Base-by-base conservation (phyloP, 2,113 vertebrate genomes). In the Apus apus region DNA sequence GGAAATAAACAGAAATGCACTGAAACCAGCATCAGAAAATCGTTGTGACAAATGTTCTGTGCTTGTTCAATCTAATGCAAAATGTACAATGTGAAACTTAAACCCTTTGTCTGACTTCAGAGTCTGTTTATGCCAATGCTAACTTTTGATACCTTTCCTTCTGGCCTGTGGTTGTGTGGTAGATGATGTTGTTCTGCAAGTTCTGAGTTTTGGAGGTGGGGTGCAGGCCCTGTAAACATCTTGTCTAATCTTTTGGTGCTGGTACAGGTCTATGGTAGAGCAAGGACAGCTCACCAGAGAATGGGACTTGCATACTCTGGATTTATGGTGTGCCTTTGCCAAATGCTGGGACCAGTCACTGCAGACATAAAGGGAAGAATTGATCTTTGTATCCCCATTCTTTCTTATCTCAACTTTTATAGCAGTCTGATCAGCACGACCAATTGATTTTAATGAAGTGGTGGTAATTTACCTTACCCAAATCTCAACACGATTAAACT, bases 1-100 rank as follows among this genome's bases (percentile, higher is more conserved):
- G 34, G 27, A 53, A 90, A 74, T 88, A 89, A 90, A 85, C 56
- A 84, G 60, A 67, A 67, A 68, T 67, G n/a, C 29, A 53, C 36
- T 93, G 72, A 74, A 84, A 40, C 15, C 29, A 78, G 27, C 15
- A 60, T 71, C 29, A 90, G 51, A 92, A 45, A 30, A 84, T 74
- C 38, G 34, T 48, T 83, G 60, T 13, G 2, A 66, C n/a, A 77
- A 58, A 77, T 74, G 29, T 85, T n/a, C 46, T 46, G 38, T 66
- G 26, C 54, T 80, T 78, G 23, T 79, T 86, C 48, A 30, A 17
- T n/a, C 43, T 54, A 65, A 56, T 29, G 29, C 22, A 65, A 85
- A 74, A 80, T 57, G 8, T 45, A 43, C 25, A 6, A 5, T 4
- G 38, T 34, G 21, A 38, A 36, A 67, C 53, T 67, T 67, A 26